Conservation (phyloP, 2,888 invertebrate genomes). For the Melanostoma scalare region DNA sequence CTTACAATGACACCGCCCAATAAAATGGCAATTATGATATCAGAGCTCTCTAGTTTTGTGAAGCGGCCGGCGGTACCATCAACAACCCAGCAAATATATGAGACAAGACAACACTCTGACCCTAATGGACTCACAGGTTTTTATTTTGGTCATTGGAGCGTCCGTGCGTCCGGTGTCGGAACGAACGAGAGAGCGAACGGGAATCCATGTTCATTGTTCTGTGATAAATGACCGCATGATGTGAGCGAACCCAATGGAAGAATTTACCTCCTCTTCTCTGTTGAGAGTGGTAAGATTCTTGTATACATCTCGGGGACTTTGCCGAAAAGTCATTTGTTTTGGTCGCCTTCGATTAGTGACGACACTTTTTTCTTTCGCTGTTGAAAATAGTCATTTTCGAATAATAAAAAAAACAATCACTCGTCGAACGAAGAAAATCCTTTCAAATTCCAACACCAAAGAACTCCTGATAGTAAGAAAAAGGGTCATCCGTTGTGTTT, state of each 20-base stretch:
- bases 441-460: no score
- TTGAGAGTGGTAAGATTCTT: constrained; percentile 49
- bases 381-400: no score
- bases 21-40: constrained; percentile 73
- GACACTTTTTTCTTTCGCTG: constrained; percentile 1
- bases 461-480: no score
- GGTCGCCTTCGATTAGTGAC: constrained; percentile 32
- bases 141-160: constrained; percentile 8
- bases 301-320: constrained; percentile 53
- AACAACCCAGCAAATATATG: constrained; percentile 18
- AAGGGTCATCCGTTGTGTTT: no score
- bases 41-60: constrained; percentile 33
- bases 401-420: no score
- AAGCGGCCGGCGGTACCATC: constrained; percentile 7
- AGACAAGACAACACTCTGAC: constrained; percentile 66
- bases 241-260: constrained; percentile 51
- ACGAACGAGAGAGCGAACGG: constrained; percentile 19
- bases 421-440: no score
- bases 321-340: constrained; percentile 65
- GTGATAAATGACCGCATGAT: constrained; percentile 68
- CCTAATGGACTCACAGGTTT: constrained; percentile 70
- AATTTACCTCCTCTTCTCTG: constrained; percentile 1
- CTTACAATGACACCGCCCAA: constrained; percentile 68
- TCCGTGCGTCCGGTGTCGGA: constrained; percentile 6
- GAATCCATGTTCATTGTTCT: constrained; percentile 60